These are phyloP conservation scores for Epistrophella euchroma DNA, from an alignment of 2,888 invertebrate species.

Conservation along the genomic window DNA sequence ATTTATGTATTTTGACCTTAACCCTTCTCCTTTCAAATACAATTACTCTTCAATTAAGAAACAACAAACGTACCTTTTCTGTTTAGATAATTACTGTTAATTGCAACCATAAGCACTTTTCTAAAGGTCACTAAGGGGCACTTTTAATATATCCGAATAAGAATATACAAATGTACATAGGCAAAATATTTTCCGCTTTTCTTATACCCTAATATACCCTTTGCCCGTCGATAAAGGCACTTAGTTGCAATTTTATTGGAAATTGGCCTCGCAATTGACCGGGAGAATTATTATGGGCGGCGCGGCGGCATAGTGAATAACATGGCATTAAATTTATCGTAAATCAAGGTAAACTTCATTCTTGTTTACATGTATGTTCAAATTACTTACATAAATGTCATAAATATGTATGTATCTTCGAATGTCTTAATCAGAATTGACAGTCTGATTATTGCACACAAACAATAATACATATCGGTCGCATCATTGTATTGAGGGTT, in stretches of 20 bases:
- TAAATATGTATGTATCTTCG: neutral
- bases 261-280: conserved; percentile 49
- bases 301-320: conserved; percentile 16
- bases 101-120: conserved; percentile 41
- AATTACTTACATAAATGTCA: neutral
- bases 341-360: conserved; percentile 64
- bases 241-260: conserved; percentile 53
- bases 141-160: conserved; percentile 52
- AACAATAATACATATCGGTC: neutral
- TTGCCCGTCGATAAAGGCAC: conserved; percentile 23
- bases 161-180: conserved; percentile 18
- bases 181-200: conserved; percentile 16
- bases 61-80: conserved; percentile 7
- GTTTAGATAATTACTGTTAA: conserved; percentile 55
- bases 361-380: conserved; percentile 26
- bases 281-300: conserved; percentile 55
- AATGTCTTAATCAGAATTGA: conserved; percentile 14
- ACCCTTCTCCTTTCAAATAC: neutral
- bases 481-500: neutral
- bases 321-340: conserved; percentile 54
- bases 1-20: conserved; percentile 25
- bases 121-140: conserved; percentile 44
- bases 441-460: neutral
- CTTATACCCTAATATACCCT: neutral
- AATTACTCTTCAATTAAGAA: conserved; percentile 26